These are phyloP conservation scores for Capitulum mitella DNA, from an alignment of 2,888 invertebrate genomes.

Conservation along the genomic window DNA sequence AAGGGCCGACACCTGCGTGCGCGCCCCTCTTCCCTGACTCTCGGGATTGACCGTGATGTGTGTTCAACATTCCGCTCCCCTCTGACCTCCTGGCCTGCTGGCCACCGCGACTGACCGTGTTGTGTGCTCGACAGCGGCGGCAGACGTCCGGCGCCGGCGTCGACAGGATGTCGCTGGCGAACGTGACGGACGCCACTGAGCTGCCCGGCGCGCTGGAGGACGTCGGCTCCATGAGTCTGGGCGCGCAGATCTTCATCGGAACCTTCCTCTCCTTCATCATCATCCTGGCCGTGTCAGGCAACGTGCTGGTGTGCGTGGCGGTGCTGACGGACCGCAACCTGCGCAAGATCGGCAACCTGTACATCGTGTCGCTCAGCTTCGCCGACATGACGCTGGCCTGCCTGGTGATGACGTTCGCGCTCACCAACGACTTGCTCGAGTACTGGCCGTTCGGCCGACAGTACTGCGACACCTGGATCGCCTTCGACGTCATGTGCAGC, in stretches of 20 bases:
- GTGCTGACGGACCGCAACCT: conserved; percentile 93
- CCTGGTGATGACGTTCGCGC: conserved; percentile 97
- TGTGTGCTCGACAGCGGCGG: too few species aligned
- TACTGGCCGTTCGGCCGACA: conserved; percentile 95
- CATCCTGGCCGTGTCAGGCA: conserved; percentile 89
- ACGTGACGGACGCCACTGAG: not conserved
- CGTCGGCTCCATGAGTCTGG: not conserved
- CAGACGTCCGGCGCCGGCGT: too few species aligned
- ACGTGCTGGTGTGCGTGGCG: conserved; percentile 92
- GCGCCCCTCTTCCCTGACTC: too few species aligned
- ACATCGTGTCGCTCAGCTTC: conserved; percentile 91
- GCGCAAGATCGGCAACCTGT: conserved; percentile 63
- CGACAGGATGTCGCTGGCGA: not conserved
- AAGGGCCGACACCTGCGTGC: too few species aligned
- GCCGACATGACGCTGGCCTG: conserved; percentile 95
- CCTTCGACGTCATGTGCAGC: conserved; percentile 98
- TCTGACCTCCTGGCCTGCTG: too few species aligned
- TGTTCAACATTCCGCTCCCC: too few species aligned
- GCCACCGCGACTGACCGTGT: too few species aligned
- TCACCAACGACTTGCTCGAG: conserved; percentile 92
- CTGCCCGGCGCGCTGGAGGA: not conserved
- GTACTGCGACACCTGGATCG: conserved; percentile 98
- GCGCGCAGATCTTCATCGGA: conserved; percentile 50
- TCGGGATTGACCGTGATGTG: too few species aligned
- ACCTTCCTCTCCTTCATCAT: conserved; percentile 81